Conservation (phyloP, 2,888 invertebrate genomes). For the Neuroscelio doddi region DNA sequence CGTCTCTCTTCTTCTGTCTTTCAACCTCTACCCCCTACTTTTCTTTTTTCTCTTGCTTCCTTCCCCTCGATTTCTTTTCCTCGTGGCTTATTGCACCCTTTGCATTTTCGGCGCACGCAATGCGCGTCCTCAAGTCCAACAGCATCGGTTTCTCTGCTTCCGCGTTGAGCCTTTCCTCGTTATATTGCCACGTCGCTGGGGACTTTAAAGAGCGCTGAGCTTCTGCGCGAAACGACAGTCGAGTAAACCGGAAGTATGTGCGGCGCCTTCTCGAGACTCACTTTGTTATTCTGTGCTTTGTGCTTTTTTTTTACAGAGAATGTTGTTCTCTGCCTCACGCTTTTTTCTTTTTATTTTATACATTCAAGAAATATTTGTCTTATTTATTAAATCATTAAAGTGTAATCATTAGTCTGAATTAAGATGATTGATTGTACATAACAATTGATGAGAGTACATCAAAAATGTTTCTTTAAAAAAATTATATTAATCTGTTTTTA, state of each 20-base stretch:
- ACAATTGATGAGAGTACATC: too few species aligned
- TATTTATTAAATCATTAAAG: too few species aligned
- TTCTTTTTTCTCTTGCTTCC: constrained; percentile 2
- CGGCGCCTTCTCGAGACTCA: not conserved
- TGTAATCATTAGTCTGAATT: too few species aligned
- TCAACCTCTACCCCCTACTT: constrained; percentile 6
- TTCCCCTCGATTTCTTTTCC: constrained; percentile 45
- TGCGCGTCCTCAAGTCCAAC: constrained; percentile 9
- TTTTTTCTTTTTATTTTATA: not conserved
- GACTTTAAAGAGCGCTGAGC: not conserved
- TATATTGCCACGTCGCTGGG: constrained; percentile 12
- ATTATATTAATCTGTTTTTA: too few species aligned
- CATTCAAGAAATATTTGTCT: too few species aligned
- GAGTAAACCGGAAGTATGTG: constrained; percentile 1
- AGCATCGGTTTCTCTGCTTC: constrained; percentile 26
- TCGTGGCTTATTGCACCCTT: constrained; percentile 42
- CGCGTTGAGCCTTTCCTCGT: constrained; percentile 20
- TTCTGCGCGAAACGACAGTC: not conserved
- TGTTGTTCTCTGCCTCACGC: not conserved
- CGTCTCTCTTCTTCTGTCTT: constrained; percentile 13
- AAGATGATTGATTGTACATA: too few species aligned
- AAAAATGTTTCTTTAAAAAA: too few species aligned
- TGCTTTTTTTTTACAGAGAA: not conserved
- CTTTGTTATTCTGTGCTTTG: too few species aligned
- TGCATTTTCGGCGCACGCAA: constrained; percentile 45